Percentiles rank a stretch among this genome's conserved stretches.
Evolutionary conservation across 1,140 invertebrate species (phyloP).

Genomic region (Galleria mellonella): DNA sequence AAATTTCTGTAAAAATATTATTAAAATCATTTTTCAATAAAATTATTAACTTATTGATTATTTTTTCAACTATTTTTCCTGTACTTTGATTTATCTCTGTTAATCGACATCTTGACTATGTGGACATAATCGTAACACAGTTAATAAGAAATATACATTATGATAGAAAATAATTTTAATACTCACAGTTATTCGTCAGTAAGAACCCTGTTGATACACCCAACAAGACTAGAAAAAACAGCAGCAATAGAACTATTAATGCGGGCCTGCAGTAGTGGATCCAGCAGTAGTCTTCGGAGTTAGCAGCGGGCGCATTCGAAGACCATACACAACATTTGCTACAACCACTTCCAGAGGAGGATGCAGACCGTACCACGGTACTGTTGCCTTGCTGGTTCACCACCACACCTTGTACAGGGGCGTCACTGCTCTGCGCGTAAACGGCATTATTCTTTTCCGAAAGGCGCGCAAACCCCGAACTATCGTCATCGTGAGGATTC

Average conservation of each 20-base stretch:
- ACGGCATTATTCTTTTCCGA: conserved; percentile 56
- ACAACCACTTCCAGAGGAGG: conserved; percentile 33
- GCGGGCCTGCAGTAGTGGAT: conserved; percentile 62
- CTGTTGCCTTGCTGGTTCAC: conserved; percentile 71
- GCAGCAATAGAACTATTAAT: conserved; percentile 51
- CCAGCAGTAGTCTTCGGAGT: conserved; percentile 67
- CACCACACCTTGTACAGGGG: conserved; percentile 66
- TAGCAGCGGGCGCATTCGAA: conserved; percentile 39
- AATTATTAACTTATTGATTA: no score
- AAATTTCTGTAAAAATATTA: no score
- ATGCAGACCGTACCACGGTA: conserved; percentile 55
- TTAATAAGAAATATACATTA: no score
- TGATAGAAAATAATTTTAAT: conserved; percentile 11
- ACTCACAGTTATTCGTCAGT: conserved; percentile 70
- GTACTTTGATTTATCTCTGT: no score
- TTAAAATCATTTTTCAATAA: no score
- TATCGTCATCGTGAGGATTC: conserved; percentile 69
- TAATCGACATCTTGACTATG: no score
- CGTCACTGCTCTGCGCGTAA: conserved; percentile 53
- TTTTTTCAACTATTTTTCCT: no score
- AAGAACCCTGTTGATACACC: conserved; percentile 67
- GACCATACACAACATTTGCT: conserved; percentile 45
- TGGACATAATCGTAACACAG: no score
- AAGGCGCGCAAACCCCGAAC: conserved; percentile 63
- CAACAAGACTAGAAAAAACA: conserved; percentile 66